Base-by-base conservation (phyloP, 2,797 vertebrate genomes). In the Triplophysa yarkandensis region DNA sequence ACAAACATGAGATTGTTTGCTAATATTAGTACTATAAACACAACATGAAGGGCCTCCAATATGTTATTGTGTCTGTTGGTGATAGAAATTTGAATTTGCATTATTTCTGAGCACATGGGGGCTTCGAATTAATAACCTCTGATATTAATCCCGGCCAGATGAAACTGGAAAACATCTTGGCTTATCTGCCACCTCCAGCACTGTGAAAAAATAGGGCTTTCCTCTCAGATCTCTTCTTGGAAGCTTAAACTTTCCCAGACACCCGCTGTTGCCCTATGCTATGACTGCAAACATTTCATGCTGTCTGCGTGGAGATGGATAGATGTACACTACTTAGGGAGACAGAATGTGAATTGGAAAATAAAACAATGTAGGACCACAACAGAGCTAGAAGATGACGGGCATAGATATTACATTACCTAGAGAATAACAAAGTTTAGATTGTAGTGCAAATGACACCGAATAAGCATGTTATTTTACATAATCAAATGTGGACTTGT, bases 221-320 rank as follows among this genome's bases (percentile, higher is more conserved):
- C 61, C 46, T 44, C 77, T 74, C 65, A 58, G 65, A 74, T 48
- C 61, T 14, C 21, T 74, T 83, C 71, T 68, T 81, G 75, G 74
- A 80, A 74, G 28, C 62, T 54, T 58, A 48, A 41, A 77, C 68
- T 79, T 84, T 85, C 81, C 82, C 83, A 85, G 75, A 85, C 83
- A 80, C 83, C 81, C 77, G 81, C 78, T 60, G 82, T 73, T 67
- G 25, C 50, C 25, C 57, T 61, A 73, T 82, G 77, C 73, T 84
- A 79, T 80, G 34, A 72, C 48, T 75, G 76, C 44, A 84, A 84
- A 83, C 79, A 81, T 77, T 75, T 81, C 79, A 66, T n/a, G 76
- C 76, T 69, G 76, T 79, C 79, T 60, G 64, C 65, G 62, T 41
- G 17, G 74, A 77, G 66, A 80, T 70, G 68, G 76, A 81, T 80